Base-by-base conservation (phyloP, 2,888 invertebrate genomes). In the Myathropa florea region DNA sequence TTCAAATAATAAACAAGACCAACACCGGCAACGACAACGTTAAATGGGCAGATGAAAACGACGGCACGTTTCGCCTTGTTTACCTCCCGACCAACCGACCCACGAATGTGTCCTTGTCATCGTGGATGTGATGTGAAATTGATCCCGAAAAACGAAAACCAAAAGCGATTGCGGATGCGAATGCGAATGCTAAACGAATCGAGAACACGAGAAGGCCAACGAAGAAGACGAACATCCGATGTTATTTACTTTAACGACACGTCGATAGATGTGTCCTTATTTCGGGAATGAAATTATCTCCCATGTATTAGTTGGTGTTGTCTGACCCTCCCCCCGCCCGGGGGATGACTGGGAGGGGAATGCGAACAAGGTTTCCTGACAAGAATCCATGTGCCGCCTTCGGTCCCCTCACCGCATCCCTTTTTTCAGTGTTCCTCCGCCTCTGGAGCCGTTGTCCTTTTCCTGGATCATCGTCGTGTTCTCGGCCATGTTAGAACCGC, bases 241-340 rank as follows among this genome's bases (percentile, higher is more conserved):
- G 78, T 68, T 86, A 78, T 80, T 82, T 82, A 86, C 77, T 82
- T 82, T 78, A 86, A 82, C 73, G 78, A 78, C 77, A 82, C 68
- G 82, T 85, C 85, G 78, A 82, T 82, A 75, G 78, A 82, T 82
- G 73, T 82, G 75, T 72, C 59, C 68, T 60, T 79, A 65, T 76
- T 71, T 67, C 65, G 53, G 46, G 72, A 81, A 85, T 81, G 72
- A 81, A 85, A 85, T 81, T 85, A 81, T 77, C 77, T 71, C 57
- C 46, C 68, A 77, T 70, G 81, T 77, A 81, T 77, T 77, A 72
- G 76, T 72, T 65, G 75, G 67, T 61, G 55, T 75, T 83, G 65
- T 68, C 63, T n/a, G 28, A 67, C 53, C 24, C 59, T 61, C 23
- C 6, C 7, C 1, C 7, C 18, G 18, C 46, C 18, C 18, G 7